A percentile compares a stretch with the other conserved stretches of the same genome.
Conservation (phyloP, 1,140 invertebrate genomes). For the Drosophila nannoptera region DNA sequence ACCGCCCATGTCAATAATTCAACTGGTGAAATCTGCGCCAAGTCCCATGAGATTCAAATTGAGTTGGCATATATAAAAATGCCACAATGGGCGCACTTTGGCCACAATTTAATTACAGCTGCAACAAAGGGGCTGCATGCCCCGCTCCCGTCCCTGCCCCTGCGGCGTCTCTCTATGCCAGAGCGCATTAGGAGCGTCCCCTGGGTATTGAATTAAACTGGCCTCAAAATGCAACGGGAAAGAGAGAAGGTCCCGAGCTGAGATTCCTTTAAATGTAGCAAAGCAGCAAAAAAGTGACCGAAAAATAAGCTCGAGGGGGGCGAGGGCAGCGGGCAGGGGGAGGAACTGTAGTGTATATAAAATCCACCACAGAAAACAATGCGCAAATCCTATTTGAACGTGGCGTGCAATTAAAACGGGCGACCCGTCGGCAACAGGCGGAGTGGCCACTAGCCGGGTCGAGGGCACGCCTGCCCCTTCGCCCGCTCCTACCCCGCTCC, state of each 20-base stretch:
- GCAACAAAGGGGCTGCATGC: slow-evolving; percentile 44
- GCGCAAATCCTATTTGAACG: slow-evolving; percentile 76
- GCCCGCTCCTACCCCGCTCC: slow-evolving; percentile 21
- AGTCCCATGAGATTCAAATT: slow-evolving; percentile 14
- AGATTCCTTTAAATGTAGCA: slow-evolving; percentile 34
- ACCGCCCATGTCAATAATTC: slow-evolving; percentile 16
- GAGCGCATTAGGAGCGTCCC: slow-evolving; percentile 58
- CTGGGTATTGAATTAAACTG: slow-evolving; percentile 75
- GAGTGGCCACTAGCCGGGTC: slow-evolving; percentile 38
- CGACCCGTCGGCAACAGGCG: slow-evolving; percentile 24
- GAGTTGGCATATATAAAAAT: slow-evolving; percentile 31
- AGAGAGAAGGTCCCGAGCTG: slow-evolving; percentile 25
- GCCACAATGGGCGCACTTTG: slow-evolving; percentile 44
- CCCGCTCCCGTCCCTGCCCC: not conserved
- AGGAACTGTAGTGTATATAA: slow-evolving; percentile 35
- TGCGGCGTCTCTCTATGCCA: not conserved
- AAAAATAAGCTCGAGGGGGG: slow-evolving; percentile 1
- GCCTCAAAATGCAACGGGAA: slow-evolving; percentile 69
- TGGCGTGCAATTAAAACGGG: slow-evolving; percentile 71
- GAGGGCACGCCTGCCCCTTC: slow-evolving; percentile 10
- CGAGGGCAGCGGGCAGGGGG: not conserved
- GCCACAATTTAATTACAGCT: slow-evolving; percentile 76
- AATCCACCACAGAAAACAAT: slow-evolving; percentile 73
- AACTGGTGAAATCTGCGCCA: not conserved
- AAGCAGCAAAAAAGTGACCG: slow-evolving; percentile 19